Conservation (phyloP, 2,113 vertebrate genomes). For the Anseranas semipalmata region DNA sequence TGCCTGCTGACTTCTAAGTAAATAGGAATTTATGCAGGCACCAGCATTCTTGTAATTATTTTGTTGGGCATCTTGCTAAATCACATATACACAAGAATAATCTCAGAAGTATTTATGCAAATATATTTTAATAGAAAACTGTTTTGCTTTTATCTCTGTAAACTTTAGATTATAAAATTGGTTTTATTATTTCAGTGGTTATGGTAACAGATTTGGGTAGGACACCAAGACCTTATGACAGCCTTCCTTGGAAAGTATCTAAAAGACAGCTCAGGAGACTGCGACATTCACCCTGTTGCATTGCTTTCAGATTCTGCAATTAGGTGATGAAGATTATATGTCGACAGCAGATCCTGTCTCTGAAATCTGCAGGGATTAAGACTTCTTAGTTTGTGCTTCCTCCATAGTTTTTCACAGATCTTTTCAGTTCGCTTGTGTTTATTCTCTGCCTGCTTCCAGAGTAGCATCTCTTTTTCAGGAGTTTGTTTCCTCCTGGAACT, state of each 20-base stretch:
- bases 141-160: background rate
- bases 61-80: slow-evolving; percentile 18
- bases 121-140: background rate
- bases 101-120: background rate
- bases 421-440: background rate
- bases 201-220: background rate
- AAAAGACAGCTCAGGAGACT: background rate
- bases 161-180: background rate
- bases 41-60: slow-evolving; percentile 59
- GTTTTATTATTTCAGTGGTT: background rate
- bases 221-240: background rate
- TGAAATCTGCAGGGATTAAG: background rate
- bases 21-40: slow-evolving; percentile 67
- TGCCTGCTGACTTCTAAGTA: slow-evolving; percentile 72
- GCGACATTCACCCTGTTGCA: background rate
- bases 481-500: background rate
- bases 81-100: slow-evolving; percentile 9
- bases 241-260: background rate
- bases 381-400: background rate
- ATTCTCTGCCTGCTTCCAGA: background rate
- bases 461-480: background rate
- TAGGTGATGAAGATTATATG: background rate
- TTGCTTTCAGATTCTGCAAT: background rate
- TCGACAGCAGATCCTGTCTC: background rate
- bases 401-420: background rate